Base-by-base conservation (phyloP, 2,113 vertebrate genomes). In the Murina feae region DNA sequence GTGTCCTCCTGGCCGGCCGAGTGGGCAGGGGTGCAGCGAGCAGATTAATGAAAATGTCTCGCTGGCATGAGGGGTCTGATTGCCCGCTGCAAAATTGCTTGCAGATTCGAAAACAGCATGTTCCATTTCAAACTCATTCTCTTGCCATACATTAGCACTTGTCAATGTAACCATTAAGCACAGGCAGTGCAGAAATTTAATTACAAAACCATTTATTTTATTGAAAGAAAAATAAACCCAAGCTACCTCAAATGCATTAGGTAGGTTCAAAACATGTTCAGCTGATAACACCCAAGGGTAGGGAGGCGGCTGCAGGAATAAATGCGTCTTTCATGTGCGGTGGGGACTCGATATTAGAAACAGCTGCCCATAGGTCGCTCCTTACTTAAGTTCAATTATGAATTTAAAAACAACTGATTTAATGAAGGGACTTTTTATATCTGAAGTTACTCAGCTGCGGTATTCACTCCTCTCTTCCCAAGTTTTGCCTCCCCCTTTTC, bases 201-300 rank as follows among this genome's bases (percentile, higher is more conserved):
- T 99, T 99, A 99, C 98, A 98, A 99, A 99, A 99, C 99, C 99
- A 99, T 99, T 99, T 99, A 99, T 99, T 99, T 99, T 98, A 98
- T 99, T 98, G 99, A 99, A 99, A 99, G 99, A 99, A 99, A 99
- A 99, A 99, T 99, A 99, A 99, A 99, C 99, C 98, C 97, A 95
- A 97, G 97, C 98, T 99, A 99, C 98, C 98, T 99, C 98, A 96
- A 98, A 98, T 99, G 99, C 99, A 99, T 99, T 99, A 99, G 98
- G 98, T 98, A 94, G 98, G 98, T 98, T 99, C 98, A 98, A 98
- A 98, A 98, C 98, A 98, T 99, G 98, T 99, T 99, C 98, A 98
- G 98, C 99, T 99, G 99, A 99, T 99, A 99, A 99, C 99, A 99
- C 99, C 99, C 99, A 98, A 98, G 98, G 98, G 98, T 98, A 98